Conservation (phyloP, 2,797 vertebrate species). For the Myotis planiceps region DNA sequence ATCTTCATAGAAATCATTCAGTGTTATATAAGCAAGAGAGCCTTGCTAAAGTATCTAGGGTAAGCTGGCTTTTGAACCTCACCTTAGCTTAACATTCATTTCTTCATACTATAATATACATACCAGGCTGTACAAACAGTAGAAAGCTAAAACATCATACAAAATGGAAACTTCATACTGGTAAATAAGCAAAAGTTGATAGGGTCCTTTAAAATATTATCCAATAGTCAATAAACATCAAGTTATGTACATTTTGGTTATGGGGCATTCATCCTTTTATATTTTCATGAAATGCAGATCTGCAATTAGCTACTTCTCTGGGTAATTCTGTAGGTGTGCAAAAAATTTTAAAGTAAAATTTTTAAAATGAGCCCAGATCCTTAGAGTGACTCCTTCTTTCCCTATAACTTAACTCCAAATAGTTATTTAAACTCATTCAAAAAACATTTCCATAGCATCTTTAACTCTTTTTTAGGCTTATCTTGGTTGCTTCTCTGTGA, state of each 20-base stretch:
- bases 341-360: background rate
- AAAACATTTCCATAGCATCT: background rate
- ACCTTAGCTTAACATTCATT: constrained; percentile 7
- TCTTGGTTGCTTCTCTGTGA: background rate
- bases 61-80: background rate
- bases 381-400: background rate
- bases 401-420: background rate
- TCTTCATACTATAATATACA: background rate
- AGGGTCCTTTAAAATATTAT: background rate
- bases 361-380: background rate
- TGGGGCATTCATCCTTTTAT: background rate
- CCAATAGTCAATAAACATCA: constrained; percentile 31
- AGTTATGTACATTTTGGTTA: constrained; percentile 32
- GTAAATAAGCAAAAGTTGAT: background rate
- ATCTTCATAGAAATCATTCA: background rate
- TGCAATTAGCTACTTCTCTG: background rate
- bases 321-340: constrained; percentile 4
- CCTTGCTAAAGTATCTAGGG: background rate
- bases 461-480: constrained; percentile 13
- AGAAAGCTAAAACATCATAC: background rate
- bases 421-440: constrained; percentile 29
- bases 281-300: background rate
- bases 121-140: background rate
- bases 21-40: background rate
- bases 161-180: background rate